A percentile compares a stretch with the other conserved stretches of the same genome.
Evolutionary conservation across 1,140 invertebrate species (phyloP).

Genomic region (Bombus difficillimus): DNA sequence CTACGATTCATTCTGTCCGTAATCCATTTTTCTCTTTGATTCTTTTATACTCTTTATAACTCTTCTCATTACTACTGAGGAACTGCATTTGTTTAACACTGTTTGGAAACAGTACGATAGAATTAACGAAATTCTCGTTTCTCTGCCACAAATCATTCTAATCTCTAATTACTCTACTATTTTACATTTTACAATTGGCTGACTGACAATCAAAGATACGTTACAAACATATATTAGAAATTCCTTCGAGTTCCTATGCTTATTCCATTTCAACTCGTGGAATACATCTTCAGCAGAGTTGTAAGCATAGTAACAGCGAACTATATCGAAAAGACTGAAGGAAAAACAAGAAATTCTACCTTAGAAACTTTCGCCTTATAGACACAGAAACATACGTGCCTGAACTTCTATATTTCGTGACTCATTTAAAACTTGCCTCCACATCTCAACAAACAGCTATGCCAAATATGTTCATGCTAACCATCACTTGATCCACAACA

Average conservation of each 20-base stretch:
- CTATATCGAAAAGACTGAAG: neutral
- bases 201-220: no score
- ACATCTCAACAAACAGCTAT: neutral
- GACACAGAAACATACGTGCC: neutral
- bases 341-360: neutral
- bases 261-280: no score
- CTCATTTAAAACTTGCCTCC: neutral
- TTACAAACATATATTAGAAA: no score
- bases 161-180: neutral
- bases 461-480: neutral
- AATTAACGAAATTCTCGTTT: neutral
- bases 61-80: neutral
- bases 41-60: neutral
- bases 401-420: neutral
- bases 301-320: neutral
- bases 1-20: neutral
- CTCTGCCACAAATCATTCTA: neutral
- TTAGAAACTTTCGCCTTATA: neutral
- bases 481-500: neutral
- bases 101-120: neutral
- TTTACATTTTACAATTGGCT: neutral
- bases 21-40: slow-evolving; percentile 2
- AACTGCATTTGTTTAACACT: neutral
- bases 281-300: neutral
- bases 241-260: no score